A percentile compares a stretch with the other conserved stretches of the same genome.
phyloP scores from a whole-genome alignment of 2,113 vertebrate species.

The human (Homo sapiens) region DNA sequence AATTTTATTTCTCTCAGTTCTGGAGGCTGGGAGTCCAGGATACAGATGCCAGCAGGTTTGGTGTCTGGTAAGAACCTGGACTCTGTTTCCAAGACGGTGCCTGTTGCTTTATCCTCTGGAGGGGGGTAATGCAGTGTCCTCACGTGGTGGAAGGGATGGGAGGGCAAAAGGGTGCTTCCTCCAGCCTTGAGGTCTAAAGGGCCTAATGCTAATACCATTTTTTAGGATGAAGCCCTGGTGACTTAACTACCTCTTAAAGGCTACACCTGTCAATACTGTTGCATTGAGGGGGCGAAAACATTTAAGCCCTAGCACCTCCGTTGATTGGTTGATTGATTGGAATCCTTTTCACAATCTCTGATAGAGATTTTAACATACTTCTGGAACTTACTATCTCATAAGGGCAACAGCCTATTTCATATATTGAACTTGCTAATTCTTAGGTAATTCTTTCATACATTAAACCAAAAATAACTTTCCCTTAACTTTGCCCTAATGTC shows the following conservation, averaged over 20 bases:
- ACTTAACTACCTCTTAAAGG: not conserved
- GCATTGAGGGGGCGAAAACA: not conserved
- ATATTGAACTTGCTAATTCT: not conserved
- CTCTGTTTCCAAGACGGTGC: not conserved
- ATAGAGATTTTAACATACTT: not conserved
- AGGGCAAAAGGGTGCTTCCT: not conserved
- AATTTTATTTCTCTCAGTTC: not conserved
- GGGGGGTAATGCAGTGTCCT: not conserved
- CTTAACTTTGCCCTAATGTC: not conserved
- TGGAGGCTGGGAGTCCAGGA: not conserved
- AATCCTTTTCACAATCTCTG: not conserved
- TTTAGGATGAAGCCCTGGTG: not conserved
- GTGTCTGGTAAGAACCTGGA: not conserved
- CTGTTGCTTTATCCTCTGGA: not conserved
- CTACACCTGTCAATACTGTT: not conserved
- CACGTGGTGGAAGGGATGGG: not conserved
- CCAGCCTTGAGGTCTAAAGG: not conserved
- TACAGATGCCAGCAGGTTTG: not conserved
- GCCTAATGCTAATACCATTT: not conserved
- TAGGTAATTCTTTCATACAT: constrained; percentile 31
- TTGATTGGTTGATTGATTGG: not conserved
- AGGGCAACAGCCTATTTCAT: not conserved
- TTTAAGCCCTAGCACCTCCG: not conserved
- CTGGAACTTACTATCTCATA: not conserved
- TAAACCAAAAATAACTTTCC: constrained; percentile 38